Evolutionary conservation across 2,888 invertebrate species (phyloP).

Genomic region (Pandemis corylana): DNA sequence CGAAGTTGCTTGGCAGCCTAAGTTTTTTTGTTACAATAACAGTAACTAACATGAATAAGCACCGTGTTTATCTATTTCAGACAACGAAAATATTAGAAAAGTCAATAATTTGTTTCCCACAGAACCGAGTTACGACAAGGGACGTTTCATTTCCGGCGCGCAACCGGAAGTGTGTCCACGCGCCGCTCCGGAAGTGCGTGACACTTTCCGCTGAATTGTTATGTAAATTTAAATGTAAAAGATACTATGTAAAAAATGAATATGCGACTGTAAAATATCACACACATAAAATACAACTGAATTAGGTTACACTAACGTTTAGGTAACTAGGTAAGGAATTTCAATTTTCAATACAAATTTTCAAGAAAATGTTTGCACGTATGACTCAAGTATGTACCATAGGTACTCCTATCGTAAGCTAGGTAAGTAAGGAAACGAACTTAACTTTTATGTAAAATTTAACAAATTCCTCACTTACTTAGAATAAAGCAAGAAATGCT

Average conservation of each 20-base stretch:
- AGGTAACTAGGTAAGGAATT: too few relatives aligned
- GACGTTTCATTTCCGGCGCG: slow-evolving; percentile 38
- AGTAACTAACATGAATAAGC: background rate
- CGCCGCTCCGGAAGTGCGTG: slow-evolving; percentile 54
- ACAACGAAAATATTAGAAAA: slow-evolving; percentile 21
- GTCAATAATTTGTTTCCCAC: slow-evolving; percentile 40
- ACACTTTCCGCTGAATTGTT: slow-evolving; percentile 56
- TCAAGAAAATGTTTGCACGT: too few relatives aligned
- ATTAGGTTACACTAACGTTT: background rate
- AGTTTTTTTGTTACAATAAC: background rate
- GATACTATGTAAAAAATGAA: slow-evolving; percentile 4
- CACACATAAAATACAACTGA: background rate
- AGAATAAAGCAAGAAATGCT: too few relatives aligned
- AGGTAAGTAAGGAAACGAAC: too few relatives aligned
- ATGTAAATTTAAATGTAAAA: slow-evolving; percentile 33
- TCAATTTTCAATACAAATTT: too few relatives aligned
- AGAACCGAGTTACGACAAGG: slow-evolving; percentile 25
- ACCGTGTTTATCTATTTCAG: slow-evolving; percentile 2
- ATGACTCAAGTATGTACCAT: too few relatives aligned
- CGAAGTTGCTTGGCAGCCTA: background rate
- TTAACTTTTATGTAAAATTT: too few relatives aligned
- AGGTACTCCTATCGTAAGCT: too few relatives aligned
- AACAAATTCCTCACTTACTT: too few relatives aligned
- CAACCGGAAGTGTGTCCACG: slow-evolving; percentile 43
- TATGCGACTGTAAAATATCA: background rate